phyloP scores from a whole-genome alignment of 2,797 vertebrate genomes.

The Ptychadena robeensis region DNA sequence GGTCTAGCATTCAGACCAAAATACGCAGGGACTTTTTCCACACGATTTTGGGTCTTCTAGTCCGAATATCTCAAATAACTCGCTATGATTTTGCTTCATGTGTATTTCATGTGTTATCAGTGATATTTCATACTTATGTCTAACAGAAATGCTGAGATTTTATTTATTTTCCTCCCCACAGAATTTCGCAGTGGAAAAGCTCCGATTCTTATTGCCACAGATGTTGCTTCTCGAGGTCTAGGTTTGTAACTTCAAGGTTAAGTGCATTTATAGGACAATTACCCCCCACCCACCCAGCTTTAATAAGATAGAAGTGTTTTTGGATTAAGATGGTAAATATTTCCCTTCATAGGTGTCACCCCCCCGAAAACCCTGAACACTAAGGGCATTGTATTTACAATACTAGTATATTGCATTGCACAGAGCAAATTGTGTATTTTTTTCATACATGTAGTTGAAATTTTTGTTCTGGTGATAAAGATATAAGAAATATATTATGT shows the following conservation, averaged over 20 bases:
- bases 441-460: neutral
- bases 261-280: conserved; percentile 33
- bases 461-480: neutral
- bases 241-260: conserved; percentile 86
- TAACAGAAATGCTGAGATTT: no score
- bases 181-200: conserved; percentile 98
- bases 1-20: no score
- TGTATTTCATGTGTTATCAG: no score
- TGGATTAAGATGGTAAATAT: no score
- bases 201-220: conserved; percentile 97
- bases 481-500: neutral
- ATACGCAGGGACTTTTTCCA: no score
- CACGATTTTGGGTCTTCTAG: no score
- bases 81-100: no score
- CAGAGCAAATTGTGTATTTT: neutral
- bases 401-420: neutral
- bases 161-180: conserved; percentile 71
- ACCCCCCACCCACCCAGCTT: neutral
- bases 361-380: no score
- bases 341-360: no score
- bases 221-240: conserved; percentile 98
- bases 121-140: no score
- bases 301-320: neutral
- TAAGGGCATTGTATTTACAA: neutral
- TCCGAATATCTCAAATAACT: no score